A percentile compares a stretch with the other conserved stretches of the same genome.
Conservation (phyloP, 2,888 invertebrate species). For the Timema cristinae region DNA sequence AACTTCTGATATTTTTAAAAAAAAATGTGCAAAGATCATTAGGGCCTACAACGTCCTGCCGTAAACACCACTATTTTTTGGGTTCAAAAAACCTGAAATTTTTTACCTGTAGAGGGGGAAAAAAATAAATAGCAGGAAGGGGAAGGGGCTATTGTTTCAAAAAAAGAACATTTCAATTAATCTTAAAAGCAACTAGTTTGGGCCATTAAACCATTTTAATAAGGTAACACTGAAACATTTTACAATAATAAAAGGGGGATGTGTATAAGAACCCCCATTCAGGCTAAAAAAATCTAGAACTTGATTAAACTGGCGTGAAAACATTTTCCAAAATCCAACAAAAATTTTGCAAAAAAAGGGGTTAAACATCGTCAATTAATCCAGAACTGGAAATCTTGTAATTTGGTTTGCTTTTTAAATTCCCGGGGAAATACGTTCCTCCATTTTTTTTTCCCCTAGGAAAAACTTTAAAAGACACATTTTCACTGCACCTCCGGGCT, state of each 20-base stretch:
- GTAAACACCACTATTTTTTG: neutral
- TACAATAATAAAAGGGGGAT: too few relatives aligned
- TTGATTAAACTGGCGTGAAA: too few relatives aligned
- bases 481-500: conserved; percentile 14
- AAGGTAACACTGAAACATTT: too few relatives aligned
- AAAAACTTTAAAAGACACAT: conserved; percentile 1
- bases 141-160: conserved; percentile 9
- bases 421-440: neutral
- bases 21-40: neutral
- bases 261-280: too few relatives aligned
- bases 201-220: neutral
- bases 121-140: neutral
- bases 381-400: neutral
- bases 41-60: neutral
- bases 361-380: too few relatives aligned
- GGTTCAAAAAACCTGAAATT: too few relatives aligned
- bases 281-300: too few relatives aligned
- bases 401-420: neutral
- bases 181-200: neutral
- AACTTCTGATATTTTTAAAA: neutral
- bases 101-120: neutral
- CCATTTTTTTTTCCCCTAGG: neutral
- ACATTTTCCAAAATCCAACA: neutral
- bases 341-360: too few relatives aligned
- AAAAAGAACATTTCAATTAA: neutral